Base-by-base conservation (phyloP, 2,888 invertebrate species). In the Plusia festucae region DNA sequence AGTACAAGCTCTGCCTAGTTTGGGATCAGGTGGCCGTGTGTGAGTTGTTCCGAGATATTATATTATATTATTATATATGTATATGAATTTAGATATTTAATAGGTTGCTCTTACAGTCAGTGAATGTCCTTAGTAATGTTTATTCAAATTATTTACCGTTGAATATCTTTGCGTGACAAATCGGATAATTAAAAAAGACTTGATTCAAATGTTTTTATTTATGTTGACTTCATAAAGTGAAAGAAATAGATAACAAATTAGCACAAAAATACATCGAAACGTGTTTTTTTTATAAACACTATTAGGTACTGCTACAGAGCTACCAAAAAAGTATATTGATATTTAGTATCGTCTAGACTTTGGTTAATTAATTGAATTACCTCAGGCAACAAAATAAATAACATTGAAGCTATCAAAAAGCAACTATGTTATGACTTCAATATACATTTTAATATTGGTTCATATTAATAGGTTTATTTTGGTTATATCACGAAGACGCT, bases 51-150 rank as follows among this genome's bases (percentile, higher is more conserved):
- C n/a, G n/a, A n/a, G n/a, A n/a, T n/a, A n/a, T n/a, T n/a, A n/a
- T n/a, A n/a, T n/a, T n/a, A 24, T 24, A 24, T n/a, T n/a, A n/a
- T n/a, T n/a, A n/a, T 30, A 9, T 30, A 62, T 49, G 27, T 46
- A 58, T 15, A 16, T 30, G 16, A 54, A 9, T 53, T 60, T 60
- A 32, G 16, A 20, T 51, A 30, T 24, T 56, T 20, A 15, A 52
- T 32, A 40, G 20, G 20, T 9, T 20, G 13, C 20, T 20, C 30
- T 44, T 6, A 49, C 0, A 27, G 15, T 20, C 7, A 32, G 20
- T 30, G 54, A 30, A 60, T 32, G 15, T 52, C 52, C 24, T 24
- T 24, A 13, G 13, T 20, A 22, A 22, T 24, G 24, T 22, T 24
- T 20, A 2, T 22, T 20, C 5, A 22, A 52, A 24, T 24, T 24